Percentiles rank a stretch among this genome's conserved stretches.
Conservation (phyloP, 1,140 invertebrate species). For the Eurytemora carolleeae region DNA sequence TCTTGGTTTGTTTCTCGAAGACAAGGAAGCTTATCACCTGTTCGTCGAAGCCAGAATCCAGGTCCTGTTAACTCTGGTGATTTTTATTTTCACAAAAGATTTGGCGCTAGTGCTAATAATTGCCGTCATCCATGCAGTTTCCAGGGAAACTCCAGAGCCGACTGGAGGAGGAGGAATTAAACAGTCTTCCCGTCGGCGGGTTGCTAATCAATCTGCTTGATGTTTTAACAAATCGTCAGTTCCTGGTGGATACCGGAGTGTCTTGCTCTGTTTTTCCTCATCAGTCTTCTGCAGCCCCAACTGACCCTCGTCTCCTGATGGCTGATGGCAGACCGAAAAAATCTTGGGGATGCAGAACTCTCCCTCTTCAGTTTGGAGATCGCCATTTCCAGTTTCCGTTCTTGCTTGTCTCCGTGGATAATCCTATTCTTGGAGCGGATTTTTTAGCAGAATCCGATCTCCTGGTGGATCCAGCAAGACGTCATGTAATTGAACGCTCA, state of each 20-base stretch:
- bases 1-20: too few relatives aligned
- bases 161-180: too few relatives aligned
- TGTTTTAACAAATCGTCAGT: conserved; percentile 8
- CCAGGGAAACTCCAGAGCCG: too few relatives aligned
- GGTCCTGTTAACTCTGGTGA: too few relatives aligned
- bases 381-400: conserved; percentile 12
- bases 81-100: neutral
- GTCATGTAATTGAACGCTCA: neutral
- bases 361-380: neutral
- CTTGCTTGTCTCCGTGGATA: conserved; percentile 9
- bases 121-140: too few relatives aligned
- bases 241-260: neutral
- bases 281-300: too few relatives aligned
- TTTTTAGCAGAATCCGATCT: conserved; percentile 10
- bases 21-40: too few relatives aligned
- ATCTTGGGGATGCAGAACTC: neutral
- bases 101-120: neutral
- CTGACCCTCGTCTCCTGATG: neutral
- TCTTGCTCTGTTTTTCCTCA: neutral
- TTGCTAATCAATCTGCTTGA: neutral
- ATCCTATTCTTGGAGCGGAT: conserved; percentile 15
- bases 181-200: conserved; percentile 3
- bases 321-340: conserved; percentile 1
- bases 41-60: too few relatives aligned
- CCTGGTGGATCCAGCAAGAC: conserved; percentile 6